Base-by-base conservation (phyloP, 2,888 invertebrate species). In the Itoplectis maculator region DNA sequence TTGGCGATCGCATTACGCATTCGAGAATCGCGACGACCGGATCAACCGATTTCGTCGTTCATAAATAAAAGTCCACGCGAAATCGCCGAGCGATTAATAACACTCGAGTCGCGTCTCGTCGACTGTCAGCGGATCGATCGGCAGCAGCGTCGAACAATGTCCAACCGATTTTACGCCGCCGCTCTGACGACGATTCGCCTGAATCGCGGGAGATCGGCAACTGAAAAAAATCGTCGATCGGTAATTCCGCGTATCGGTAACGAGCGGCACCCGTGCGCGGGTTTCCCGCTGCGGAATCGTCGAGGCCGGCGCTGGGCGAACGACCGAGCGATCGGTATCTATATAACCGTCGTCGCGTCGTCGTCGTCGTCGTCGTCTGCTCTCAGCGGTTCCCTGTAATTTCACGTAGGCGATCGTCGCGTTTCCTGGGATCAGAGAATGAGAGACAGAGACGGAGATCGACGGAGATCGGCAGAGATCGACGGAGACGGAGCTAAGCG, bases 321-420 rank as follows among this genome's bases (percentile, higher is more conserved):
- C 37, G 81, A 79, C 72, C 61, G 81, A 79, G 66, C 61, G 51
- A 72, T 76, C 42, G 82, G 45, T 76, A 82, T 79, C 68, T 79
- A 68, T 79, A 68, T 63, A 68, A 69, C 42, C 37, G 76, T 79
- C 74, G 63, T 8, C 61, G 35, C 37, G 72, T 79, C 70, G 63
- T 13, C 61, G 35, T 13, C n/a, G 47, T 18, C 37, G 72, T 79
- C 70, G 63, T 13, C 61, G 35, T 13, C n/a, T 47, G 72, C 72
- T 56, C 72, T 66, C 69, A 18, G 61, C 8, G 5, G 29, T 15
- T 45, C 59, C 8, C 45, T 37, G 72, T 18, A 47, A 47, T 47
- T 61, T 61, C 35, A 61, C 47, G 72, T 61, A 73, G 47, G 20
- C 61, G 72, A 47, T 73, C 72, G 45, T 73, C 47, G 23, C 42